phyloP scores from a whole-genome alignment of 2,113 vertebrate species.

The Saccopteryx leptura region DNA sequence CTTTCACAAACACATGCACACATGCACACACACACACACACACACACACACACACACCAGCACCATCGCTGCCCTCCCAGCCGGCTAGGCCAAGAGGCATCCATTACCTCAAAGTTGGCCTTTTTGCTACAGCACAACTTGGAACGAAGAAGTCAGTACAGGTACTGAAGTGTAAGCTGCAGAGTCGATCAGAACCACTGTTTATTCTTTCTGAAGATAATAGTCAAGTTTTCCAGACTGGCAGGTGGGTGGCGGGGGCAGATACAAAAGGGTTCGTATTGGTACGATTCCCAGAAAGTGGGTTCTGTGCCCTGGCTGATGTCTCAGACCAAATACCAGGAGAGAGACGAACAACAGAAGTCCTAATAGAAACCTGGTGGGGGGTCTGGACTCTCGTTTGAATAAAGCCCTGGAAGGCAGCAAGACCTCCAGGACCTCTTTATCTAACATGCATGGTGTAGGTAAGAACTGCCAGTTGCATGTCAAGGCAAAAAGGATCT shows the following conservation, averaged over 20 bases:
- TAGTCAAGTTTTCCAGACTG: not conserved
- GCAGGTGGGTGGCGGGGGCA: not conserved
- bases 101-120: not conserved
- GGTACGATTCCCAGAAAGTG: not conserved
- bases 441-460: not conserved
- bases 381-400: not conserved
- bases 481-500: not conserved
- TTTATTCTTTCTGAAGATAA: not conserved
- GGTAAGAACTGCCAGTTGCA: not conserved
- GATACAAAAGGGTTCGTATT: not conserved
- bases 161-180: not conserved
- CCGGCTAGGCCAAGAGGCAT: not conserved
- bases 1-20: too few relatives aligned
- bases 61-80: not conserved
- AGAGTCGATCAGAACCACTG: not conserved
- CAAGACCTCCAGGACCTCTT: not conserved
- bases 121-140: not conserved
- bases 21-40: too few relatives aligned
- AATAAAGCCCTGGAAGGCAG: not conserved
- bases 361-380: not conserved
- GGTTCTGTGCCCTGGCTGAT: not conserved
- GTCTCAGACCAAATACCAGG: not conserved
- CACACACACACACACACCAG: too few relatives aligned
- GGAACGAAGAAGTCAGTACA: not conserved
- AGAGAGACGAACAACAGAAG: conserved; percentile 10